Percentiles rank a stretch among this genome's conserved stretches.
Evolutionary conservation across 2,888 invertebrate species (phyloP).

Genomic region (Anaspis maculata): DNA sequence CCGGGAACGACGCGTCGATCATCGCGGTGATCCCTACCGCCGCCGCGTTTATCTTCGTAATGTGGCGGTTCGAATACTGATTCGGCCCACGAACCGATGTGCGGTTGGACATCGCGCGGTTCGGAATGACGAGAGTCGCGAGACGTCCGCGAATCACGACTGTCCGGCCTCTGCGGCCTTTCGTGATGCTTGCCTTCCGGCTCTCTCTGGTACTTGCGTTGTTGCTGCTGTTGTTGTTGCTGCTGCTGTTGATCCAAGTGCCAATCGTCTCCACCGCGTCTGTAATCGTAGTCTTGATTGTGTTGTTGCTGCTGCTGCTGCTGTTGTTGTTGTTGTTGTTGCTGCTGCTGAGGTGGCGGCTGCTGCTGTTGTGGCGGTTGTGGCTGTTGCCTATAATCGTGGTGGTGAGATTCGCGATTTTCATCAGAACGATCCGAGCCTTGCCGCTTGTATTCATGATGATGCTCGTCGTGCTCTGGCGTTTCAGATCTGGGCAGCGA

Average conservation of each 20-base stretch:
- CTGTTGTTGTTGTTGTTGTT: no score
- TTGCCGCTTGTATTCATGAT: conserved; percentile 32
- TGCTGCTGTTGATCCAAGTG: conserved; percentile 26
- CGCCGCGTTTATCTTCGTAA: conserved; percentile 36
- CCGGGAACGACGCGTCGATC: conserved; percentile 48
- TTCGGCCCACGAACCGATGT: conserved; percentile 45
- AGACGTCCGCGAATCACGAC: conserved; percentile 49
- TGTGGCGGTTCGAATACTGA: conserved; percentile 33
- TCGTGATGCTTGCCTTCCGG: conserved; percentile 35
- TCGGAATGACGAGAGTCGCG: conserved; percentile 47
- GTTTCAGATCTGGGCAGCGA: conserved; percentile 12
- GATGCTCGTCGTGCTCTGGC: conserved; percentile 24
- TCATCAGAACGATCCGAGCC: conserved; percentile 33
- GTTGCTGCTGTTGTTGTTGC: conserved; percentile 10
- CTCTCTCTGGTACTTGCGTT: conserved; percentile 28
- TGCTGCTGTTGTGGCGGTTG: no score
- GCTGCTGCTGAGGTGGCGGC: no score
- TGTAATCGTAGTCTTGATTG: conserved; percentile 25
- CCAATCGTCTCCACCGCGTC: conserved; percentile 30
- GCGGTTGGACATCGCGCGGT: conserved; percentile 26
- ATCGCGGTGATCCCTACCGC: conserved; percentile 30
- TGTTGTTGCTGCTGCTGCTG: no score
- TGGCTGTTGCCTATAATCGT: conserved; percentile 28
- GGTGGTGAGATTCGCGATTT: conserved; percentile 28
- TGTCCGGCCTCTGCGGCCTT: conserved; percentile 52